Base-by-base conservation (phyloP, 2,797 vertebrate genomes). In the Ctenopoma multispine region DNA sequence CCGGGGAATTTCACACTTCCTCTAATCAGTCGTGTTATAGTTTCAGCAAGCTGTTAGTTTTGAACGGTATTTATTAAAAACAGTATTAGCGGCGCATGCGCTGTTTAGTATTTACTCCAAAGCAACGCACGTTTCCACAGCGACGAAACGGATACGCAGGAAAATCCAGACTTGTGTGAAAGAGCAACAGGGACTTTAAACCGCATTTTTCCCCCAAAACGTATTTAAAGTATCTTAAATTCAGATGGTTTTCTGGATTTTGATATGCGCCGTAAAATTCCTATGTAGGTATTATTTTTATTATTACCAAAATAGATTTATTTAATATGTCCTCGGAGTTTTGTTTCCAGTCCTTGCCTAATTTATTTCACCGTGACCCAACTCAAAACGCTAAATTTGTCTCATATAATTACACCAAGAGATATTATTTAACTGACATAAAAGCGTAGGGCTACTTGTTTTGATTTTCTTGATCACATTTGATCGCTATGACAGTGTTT, bases 121-220 rank as follows among this genome's bases (percentile, higher is more conserved):
- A 21, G 47, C 51, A 51, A 47, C 7, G 24, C 21, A 60, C n/a
- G 63, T 75, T 67, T 27, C 73, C 66, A 77, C 47, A 38, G 78
- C 56, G 43, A 86, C 75, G 29, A 49, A 58, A 46, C 14, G 24
- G 47, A 8, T 4, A 60, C 55, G 61, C 51, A 43, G 49, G 21
- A 11, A 29, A 27, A 65, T 21, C 14, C 44, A 9, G 1, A 17
- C 0, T 15, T 65, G 55, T 48, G 12, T 2, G 18, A 14, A 11
- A 40, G 54, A 65, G 14, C 11, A 53, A 56, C 21, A 12, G 2
- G 7, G 18, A 24, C 29, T 70, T 20, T 17, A 21, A 23, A 11
- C 4, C 20, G 23, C 1, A n/a, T n/a, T n/a, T n/a, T n/a, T n/a
- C n/a, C n/a, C n/a, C n/a, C n/a, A n/a, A n/a, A n/a, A n/a, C n/a